phyloP scores from a whole-genome alignment of 2,113 vertebrate genomes.

The Sterna hirundo region DNA sequence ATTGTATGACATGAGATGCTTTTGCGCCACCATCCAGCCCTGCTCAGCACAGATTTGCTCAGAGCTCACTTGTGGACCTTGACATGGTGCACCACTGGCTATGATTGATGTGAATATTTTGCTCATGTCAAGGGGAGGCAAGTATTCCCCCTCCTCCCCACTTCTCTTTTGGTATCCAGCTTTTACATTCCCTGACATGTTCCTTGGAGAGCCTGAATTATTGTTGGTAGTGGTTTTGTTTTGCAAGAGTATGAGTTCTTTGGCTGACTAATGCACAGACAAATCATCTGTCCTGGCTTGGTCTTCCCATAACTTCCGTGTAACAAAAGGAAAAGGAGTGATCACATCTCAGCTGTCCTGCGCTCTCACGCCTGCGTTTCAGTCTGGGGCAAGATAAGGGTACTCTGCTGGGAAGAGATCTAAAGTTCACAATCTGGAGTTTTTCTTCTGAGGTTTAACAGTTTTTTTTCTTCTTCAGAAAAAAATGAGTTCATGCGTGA shows the following conservation, averaged over 20 bases:
- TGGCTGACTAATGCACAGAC: slow-evolving; percentile 2
- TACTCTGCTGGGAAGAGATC: neutral
- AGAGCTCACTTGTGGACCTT: neutral
- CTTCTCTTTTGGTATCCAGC: neutral
- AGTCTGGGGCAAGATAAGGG: neutral
- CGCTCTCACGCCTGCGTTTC: neutral
- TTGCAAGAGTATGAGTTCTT: slow-evolving; percentile 18
- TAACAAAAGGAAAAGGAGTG: neutral
- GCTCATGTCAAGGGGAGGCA: neutral
- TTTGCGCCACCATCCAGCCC: neutral
- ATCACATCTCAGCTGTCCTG: slow-evolving; percentile 3
- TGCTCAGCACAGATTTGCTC: neutral
- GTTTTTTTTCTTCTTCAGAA: neutral
- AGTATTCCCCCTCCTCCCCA: neutral
- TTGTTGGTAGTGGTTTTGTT: slow-evolving; percentile 42
- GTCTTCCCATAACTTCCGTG: neutral
- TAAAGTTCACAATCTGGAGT: neutral
- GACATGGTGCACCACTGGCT: fast-evolving
- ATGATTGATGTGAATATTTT: neutral
- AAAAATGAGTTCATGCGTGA: neutral
- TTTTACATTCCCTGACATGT: neutral
- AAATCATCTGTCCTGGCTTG: slow-evolving; percentile 26
- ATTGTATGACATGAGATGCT: neutral
- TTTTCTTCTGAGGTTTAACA: neutral
- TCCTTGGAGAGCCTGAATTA: slow-evolving; percentile 15